Base-by-base conservation (phyloP, 2,797 vertebrate genomes). In the Melanotaenia maccullochi region DNA sequence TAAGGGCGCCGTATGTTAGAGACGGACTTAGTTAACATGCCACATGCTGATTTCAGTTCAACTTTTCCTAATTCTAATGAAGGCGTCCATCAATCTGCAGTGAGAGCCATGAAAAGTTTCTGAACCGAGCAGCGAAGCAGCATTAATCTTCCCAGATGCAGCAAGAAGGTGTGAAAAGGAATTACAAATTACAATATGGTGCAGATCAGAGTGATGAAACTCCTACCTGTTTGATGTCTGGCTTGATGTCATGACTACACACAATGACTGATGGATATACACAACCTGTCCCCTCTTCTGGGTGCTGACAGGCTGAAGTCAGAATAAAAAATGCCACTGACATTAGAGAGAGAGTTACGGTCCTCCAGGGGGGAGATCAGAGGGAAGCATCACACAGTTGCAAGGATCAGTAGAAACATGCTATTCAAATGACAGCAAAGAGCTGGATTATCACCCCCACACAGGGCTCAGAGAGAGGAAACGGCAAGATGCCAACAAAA, bases 281-380 rank as follows among this genome's bases (percentile, higher is more conserved):
- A 89, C 89, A 86, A 74, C 71, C 80, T 77, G 73, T 84, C 61
- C 61, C 54, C 71, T 76, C 69, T 54, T 67, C 55, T 72, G 55
- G 73, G 69, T 30, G 18, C 75, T 83, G 81, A 90, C 62, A 35
- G 78, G 83, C 72, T 68, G 14, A 13, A 86, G 80, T 82, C 65
- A 69, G 71, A 67, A 79, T 85, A 82, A 86, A 90, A 89, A 84
- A 79, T 77, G 79, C 47, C 55, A 60, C 67, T 65, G 87, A 87
- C 84, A 81, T 88, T 83, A 82, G 59, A 58, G 65, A 80, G 64
- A 88, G 86, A 89, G 72, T 84, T 87, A 82, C 60, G 75, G 65
- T 78, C 68, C 87, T 90, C 74, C 12, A 0, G 80, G 67, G 65
- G 28, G 56, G 2, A 74, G 71, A 83, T 83, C 72, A 82, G 71